Base-by-base conservation (phyloP, 2,888 invertebrate species). In the Trypoxylon attenuatum region DNA sequence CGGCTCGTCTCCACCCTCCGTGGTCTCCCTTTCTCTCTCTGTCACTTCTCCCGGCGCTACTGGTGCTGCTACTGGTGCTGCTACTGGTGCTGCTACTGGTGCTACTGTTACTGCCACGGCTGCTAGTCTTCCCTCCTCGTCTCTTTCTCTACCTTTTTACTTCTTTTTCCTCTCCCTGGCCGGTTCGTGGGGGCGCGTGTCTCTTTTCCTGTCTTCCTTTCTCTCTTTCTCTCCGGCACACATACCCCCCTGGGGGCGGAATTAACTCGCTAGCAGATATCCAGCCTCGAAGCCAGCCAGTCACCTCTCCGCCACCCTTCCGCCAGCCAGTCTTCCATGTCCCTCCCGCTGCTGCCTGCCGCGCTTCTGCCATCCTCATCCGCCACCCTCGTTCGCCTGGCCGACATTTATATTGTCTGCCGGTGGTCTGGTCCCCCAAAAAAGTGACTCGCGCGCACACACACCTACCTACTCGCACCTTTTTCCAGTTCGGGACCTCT, bases 241-340 rank as follows among this genome's bases (percentile, higher is more conserved):
- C 19, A 46, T 27, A 43, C 55, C 18, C 46, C 78, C 81, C 70
- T 56, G 78, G 79, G 82, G 82, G 80, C 82, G 80, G 83, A 86
- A 86, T 86, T 86, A 86, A 85, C 86, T 85, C 82, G 81, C 80
- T 75, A 78, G 76, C 80, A 84, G 82, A 84, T 82, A 84, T 83
- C 80, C 80, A 80, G 77, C 78, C 76, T 69, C 65, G 70, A 65
- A 73, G 63, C 71, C 68, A 69, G 66, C 69, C 71, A 65, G 58
- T 69, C 73, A 59, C 63, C 67, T 61, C 68, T 13, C 53, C 22
- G 5, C 59, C 61, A 49, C 52, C 39, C 62, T 38, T 39, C 38
- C 46, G 38, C 58, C n/a, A n/a, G n/a, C 13, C 2, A 10, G 15
- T 45, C 25, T 38, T 50, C 46, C 19, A 6, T 57, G 55, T 56